These are phyloP conservation scores for Lepetodrilus schrolli DNA, from an alignment of 2,888 invertebrate species.

Conservation along the genomic window DNA sequence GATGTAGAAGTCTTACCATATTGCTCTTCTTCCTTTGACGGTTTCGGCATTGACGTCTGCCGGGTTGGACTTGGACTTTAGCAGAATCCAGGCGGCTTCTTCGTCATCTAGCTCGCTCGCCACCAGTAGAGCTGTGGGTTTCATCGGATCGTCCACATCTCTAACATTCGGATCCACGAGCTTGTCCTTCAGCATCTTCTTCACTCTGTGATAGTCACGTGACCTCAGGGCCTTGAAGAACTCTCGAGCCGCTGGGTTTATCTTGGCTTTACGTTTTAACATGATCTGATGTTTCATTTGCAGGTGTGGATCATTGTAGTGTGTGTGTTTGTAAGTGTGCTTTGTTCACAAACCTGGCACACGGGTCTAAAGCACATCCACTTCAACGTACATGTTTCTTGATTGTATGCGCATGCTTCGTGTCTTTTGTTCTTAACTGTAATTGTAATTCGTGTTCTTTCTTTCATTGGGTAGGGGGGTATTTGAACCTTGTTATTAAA, in stretches of 20 bases:
- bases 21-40: conserved; percentile 56
- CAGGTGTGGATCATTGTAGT: background rate
- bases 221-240: conserved; percentile 49
- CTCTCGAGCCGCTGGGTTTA: conserved; percentile 42
- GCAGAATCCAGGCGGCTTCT: conserved; percentile 58
- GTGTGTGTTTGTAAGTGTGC: background rate
- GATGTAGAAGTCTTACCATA: conserved; percentile 69
- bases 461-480: no score
- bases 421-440: no score
- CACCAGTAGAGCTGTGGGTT: conserved; percentile 59
- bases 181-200: conserved; percentile 50
- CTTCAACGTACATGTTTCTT: no score
- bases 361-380: no score
- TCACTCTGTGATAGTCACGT: conserved; percentile 33
- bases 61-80: conserved; percentile 54
- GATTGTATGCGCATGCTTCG: no score
- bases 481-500: no score
- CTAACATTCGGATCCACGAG: conserved; percentile 53
- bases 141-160: conserved; percentile 47
- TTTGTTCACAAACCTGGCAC: background rate
- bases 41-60: conserved; percentile 65
- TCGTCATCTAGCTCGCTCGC: conserved; percentile 56
- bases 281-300: conserved; percentile 29
- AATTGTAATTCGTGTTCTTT: no score
- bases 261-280: conserved; percentile 32